phyloP scores from a whole-genome alignment of 92 coral and sea anemone species.

The Micromussa lordhowensis region DNA sequence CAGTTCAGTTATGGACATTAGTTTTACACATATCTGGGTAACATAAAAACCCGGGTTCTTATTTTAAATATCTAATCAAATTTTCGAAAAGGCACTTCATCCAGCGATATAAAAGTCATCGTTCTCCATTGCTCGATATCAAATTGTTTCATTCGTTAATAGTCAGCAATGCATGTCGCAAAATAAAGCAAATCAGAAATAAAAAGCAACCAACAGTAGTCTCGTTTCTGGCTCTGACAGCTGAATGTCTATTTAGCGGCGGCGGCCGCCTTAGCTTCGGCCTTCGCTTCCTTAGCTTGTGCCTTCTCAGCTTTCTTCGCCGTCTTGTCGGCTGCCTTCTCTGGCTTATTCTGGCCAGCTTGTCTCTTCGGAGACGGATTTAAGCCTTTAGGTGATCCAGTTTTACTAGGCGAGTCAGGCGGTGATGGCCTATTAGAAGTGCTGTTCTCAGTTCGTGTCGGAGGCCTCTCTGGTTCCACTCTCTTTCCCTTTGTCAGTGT shows the following conservation, averaged over 20 bases:
- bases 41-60: neutral
- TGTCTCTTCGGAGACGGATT: conserved; percentile 29
- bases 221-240: neutral
- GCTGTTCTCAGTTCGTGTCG: conserved; percentile 41
- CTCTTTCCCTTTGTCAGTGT: conserved; percentile 41
- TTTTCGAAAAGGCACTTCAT: neutral
- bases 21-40: neutral
- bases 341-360: conserved; percentile 23
- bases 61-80: neutral
- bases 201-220: neutral
- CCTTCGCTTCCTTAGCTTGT: conserved; percentile 37
- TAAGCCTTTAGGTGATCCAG: conserved; percentile 1
- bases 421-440: neutral
- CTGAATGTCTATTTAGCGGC: conserved; percentile 10
- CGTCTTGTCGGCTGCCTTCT: conserved; percentile 24
- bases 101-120: neutral
- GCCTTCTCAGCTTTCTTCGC: conserved; percentile 54
- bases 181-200: neutral
- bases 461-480: conserved; percentile 34
- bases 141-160: neutral
- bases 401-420: neutral
- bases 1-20: neutral
- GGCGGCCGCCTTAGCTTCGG: conserved; percentile 30
- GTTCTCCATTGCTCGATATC: neutral
- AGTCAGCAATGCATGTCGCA: neutral